Base-by-base conservation (phyloP, 1,140 invertebrate species). In the Drosophila bipectinata region DNA sequence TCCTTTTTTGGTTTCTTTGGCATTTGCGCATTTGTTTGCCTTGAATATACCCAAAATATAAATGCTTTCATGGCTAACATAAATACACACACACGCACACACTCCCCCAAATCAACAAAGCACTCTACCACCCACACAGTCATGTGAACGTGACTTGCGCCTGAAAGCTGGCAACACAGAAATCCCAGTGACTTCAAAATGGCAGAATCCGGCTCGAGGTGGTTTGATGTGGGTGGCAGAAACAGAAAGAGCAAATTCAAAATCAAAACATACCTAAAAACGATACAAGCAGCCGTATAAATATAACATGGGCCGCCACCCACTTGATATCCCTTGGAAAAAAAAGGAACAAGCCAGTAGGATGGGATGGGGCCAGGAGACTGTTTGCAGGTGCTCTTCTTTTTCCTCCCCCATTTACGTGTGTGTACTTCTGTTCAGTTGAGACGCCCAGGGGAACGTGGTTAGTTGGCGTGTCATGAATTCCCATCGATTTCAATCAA, bases 181-280 rank as follows among this genome's bases (percentile, higher is more conserved):
- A 88, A 82, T 83, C 67, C 72, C 47, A 60, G 61, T 64, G 66
- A 47, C 61, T 77, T 68, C 57, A 82, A 87, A 79, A 82, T 82
- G 82, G 74, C 62, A 63, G 51, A 57, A 21, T 26, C 57, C 56
- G 8, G 34, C 32, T 3, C 55, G 15, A 24, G 18, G 24, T 30
- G 44, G 14, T 47, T 24, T 12, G 44, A 10, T 18, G 21, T 47
- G 47, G 5, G 24, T 26, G 51, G 37, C 44, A 21, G 14, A 45
- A 18, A 6, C 41, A 49, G 28, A 41, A 52, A 66, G 34, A 47
- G 49, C 64, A 82, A 82, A 76, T 76, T 73, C 56, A 67, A 88
- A 87, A 87, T 87, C 83, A 88, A 83, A 88, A 88, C 83, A 88
- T 79, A 67, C 79, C 68, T 8, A 72, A 74, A 77, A 77, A 77